Conservation (phyloP, 2,797 vertebrate genomes). For the Bradypodion pumilum region DNA sequence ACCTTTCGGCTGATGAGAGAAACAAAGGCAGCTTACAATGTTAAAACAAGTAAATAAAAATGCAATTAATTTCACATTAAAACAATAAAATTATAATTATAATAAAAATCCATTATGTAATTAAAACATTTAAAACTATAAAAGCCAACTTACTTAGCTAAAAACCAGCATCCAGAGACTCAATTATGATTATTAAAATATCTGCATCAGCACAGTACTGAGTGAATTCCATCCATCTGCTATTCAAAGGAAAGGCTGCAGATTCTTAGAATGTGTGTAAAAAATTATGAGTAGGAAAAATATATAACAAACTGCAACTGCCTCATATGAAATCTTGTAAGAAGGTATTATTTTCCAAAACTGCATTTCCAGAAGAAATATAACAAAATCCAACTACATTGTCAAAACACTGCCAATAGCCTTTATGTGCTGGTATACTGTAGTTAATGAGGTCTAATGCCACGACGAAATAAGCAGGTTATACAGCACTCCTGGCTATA, state of each 20-base stretch:
- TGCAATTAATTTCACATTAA: no score
- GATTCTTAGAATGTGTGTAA: background rate
- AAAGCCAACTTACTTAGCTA: no score
- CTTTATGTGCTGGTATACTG: slow-evolving; percentile 1
- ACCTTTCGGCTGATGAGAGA: no score
- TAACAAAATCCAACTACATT: rapidly evolving
- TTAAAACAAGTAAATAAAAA: no score
- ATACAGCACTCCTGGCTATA: background rate
- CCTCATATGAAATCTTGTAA: slow-evolving; percentile 12
- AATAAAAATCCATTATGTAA: no score
- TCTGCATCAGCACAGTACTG: background rate
- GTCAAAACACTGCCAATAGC: background rate
- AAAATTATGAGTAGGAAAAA: background rate
- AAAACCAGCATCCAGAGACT: no score
- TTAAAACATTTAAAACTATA: no score
- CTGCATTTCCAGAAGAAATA: background rate
- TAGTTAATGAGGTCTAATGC: background rate
- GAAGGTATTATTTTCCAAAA: background rate
- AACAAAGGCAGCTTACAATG: no score
- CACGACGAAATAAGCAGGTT: rapidly evolving
- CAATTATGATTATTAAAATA: no score
- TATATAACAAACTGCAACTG: background rate
- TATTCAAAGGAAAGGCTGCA: background rate
- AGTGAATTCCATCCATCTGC: background rate
- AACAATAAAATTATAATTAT: no score